Evolutionary conservation across 1,140 invertebrate genomes (phyloP).

Genomic region (Wiebesia pumilae): DNA sequence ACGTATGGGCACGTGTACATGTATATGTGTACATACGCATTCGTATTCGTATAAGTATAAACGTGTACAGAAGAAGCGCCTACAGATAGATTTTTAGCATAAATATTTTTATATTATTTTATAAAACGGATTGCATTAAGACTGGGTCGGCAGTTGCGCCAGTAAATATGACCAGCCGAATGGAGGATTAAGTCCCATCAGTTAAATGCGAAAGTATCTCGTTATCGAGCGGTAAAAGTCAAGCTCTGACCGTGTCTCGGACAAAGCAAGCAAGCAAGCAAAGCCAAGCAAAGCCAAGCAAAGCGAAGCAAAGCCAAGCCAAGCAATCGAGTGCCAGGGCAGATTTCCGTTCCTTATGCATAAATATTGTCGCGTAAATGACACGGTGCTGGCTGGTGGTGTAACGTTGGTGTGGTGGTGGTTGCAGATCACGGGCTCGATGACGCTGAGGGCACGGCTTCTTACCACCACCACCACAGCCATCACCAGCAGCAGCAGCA

Average conservation of each 20-base stretch:
- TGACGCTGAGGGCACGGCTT: slow-evolving; percentile 68
- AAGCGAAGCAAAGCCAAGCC: background rate
- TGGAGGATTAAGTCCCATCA: background rate
- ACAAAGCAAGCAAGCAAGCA: background rate
- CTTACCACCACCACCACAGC: slow-evolving; percentile 73
- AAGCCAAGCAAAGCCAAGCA: background rate
- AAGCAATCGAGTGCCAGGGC: too few species aligned
- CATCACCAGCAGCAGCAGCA: slow-evolving; percentile 73
- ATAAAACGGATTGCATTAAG: background rate
- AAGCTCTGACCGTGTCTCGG: background rate
- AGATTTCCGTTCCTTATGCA: background rate
- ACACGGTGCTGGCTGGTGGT: slow-evolving; percentile 71
- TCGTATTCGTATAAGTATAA: background rate
- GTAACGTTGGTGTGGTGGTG: slow-evolving; percentile 75
- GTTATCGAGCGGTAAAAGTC: background rate
- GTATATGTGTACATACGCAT: background rate
- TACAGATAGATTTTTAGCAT: background rate
- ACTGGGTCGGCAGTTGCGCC: background rate
- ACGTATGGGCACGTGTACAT: too few species aligned
- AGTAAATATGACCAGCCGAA: background rate
- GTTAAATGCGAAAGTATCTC: background rate
- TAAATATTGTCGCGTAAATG: background rate
- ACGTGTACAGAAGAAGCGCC: background rate
- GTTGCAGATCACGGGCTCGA: slow-evolving; percentile 74
- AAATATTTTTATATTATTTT: slow-evolving; percentile 22